phyloP scores from a whole-genome alignment of 2,113 vertebrate genomes.

The Rhynchomys soricoides region DNA sequence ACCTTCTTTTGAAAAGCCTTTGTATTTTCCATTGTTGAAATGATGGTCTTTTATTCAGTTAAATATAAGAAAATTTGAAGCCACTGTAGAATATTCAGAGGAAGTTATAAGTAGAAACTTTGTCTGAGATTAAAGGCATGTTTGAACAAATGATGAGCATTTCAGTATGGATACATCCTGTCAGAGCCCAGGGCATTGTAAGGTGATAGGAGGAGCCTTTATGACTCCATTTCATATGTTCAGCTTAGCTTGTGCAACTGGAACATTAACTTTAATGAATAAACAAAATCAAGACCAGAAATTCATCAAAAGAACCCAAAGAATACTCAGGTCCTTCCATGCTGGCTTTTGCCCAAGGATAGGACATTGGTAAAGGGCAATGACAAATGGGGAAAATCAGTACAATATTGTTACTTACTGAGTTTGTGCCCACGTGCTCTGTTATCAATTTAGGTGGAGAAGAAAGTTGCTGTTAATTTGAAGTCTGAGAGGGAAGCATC shows the following conservation, averaged over 20 bases:
- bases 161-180: background rate
- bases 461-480: background rate
- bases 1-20: slow-evolving; percentile 53
- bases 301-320: slow-evolving; percentile 7
- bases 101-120: slow-evolving; percentile 41
- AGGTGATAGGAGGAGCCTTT: background rate
- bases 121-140: slow-evolving; percentile 48
- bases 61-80: slow-evolving; percentile 47
- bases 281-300: background rate
- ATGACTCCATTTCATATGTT: background rate
- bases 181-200: background rate
- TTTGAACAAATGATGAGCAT: slow-evolving; percentile 50
- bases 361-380: background rate
- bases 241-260: background rate
- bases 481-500: too few species aligned
- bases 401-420: background rate
- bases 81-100: slow-evolving; percentile 30
- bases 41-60: slow-evolving; percentile 30
- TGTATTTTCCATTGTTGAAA: slow-evolving; percentile 46
- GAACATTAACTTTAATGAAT: background rate
- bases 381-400: background rate
- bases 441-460: background rate
- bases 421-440: background rate
- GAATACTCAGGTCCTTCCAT: background rate
- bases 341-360: background rate